Percentiles rank a stretch among this genome's conserved stretches.
Evolutionary conservation across 2,797 vertebrate genomes (phyloP).

Genomic region (Thaleichthys pacificus): DNA sequence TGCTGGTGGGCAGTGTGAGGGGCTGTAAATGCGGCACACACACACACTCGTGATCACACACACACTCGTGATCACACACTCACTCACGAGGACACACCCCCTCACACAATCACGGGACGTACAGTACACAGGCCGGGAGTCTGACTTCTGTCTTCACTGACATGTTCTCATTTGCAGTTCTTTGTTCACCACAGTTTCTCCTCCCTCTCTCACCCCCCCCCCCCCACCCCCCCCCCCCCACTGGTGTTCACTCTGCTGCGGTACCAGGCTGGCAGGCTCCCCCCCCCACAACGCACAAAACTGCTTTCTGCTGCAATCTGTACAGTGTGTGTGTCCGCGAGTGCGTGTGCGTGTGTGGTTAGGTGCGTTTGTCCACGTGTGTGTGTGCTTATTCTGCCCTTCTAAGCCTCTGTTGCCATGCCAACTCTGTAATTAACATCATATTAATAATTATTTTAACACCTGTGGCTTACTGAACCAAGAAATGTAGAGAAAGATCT

Average conservation of each 20-base stretch:
- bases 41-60: not conserved
- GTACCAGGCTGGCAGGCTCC: not conserved
- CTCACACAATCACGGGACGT: not conserved
- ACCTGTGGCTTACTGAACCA: not conserved
- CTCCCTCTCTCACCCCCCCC: not conserved
- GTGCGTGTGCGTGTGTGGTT: constrained; percentile 1
- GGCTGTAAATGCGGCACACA: not conserved
- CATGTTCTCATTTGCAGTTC: not conserved
- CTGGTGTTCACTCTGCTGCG: not conserved
- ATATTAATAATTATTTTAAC: constrained; percentile 43
- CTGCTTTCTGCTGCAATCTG: not conserved
- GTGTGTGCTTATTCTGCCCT: constrained; percentile 9
- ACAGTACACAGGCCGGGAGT: no score
- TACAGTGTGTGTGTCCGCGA: not conserved
- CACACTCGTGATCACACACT: not conserved
- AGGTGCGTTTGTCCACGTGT: constrained; percentile 34
- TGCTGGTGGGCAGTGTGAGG: constrained; percentile 76
- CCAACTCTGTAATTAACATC: constrained; percentile 50
- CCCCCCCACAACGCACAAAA: not conserved
- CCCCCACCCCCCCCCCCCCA: constrained; percentile 10
- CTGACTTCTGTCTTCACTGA: no score
- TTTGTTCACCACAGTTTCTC: not conserved
- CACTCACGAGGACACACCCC: constrained; percentile 1
- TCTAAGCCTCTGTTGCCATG: constrained; percentile 50
- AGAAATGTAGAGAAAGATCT: not conserved